Evolutionary conservation across 2,113 vertebrate species (phyloP), one percentile per base, ranked within the genome.

Genomic region (Percopsis transmontana): DNA sequence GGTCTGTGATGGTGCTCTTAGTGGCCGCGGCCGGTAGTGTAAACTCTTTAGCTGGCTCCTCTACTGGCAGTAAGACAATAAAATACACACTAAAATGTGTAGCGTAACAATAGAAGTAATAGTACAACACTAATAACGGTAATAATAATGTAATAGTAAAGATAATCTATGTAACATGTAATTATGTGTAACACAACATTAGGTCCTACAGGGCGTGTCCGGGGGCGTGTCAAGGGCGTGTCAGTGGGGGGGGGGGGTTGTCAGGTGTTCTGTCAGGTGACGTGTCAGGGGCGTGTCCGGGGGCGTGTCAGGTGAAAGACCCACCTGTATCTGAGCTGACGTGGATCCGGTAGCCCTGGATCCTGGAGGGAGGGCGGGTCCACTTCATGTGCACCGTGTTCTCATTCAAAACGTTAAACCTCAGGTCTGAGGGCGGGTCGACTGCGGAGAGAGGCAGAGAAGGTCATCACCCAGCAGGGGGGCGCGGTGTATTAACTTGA

Each of bases 321-420:
- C 90, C 88, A 99, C 97, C 97, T 86, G 92, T 87, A 65, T 93
- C 91, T 71, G 95, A 93, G 51, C 90, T 92, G 76, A 99, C 90
- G 55, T 92, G 95, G 85, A 98, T 91, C 85, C 90, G 94, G 90
- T 94, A 99, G 85, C 97, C 97, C 66, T 94, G 88, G 87, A 97
- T 95, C 75, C 78, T 87, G 72, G 93, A 91, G 72, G 33, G 72
- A 44, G 96, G 94, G 55, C 86, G 88, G 74, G 77, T 92, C 97
- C 97, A 99, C 76, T 91, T 87, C 96, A 98, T 96, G 86, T 95
- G 93, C 89, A 98, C 97, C 77, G 95, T 95, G 86, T 89, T 94
- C 86, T 96, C 94, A 92, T 95, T 95, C 92, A 96, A 91, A 92
- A 99, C 96, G 93, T 94, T 95, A 94, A 98, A 99, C 88, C 91